Percentiles rank a stretch among this genome's conserved stretches.
Evolutionary conservation across 2,113 vertebrate genomes (phyloP).

Genomic region (Phrynosoma blainvillii): DNA sequence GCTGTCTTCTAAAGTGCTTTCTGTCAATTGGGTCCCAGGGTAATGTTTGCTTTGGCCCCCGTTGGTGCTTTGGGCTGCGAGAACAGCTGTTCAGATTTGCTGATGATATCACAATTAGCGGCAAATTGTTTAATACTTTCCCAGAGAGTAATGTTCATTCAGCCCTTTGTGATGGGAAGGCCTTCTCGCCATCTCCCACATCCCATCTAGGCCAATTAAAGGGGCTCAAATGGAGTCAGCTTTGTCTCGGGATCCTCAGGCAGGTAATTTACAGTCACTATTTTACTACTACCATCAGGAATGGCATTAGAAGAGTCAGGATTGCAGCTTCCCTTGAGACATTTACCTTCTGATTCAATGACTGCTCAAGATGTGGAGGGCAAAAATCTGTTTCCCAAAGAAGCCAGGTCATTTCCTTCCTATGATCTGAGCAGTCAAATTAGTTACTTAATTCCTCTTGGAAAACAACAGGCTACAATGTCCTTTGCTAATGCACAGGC

Average conservation of each 20-base stretch:
- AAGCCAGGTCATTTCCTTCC: not conserved
- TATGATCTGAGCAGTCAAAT: not conserved
- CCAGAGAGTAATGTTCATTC: not conserved
- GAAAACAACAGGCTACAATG: not conserved
- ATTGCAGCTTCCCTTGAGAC: not conserved
- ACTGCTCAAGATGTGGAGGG: slow-evolving; percentile 9
- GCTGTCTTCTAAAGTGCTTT: slow-evolving; percentile 47
- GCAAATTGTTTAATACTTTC: slow-evolving; percentile 67
- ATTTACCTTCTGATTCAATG: not conserved
- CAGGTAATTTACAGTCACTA: slow-evolving; percentile 1
- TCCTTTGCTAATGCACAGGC: not conserved
- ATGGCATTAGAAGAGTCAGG: not conserved
- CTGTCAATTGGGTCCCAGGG: slow-evolving; percentile 31
- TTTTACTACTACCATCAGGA: slow-evolving; percentile 17
- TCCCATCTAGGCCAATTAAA: fast-evolving
- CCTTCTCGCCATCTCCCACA: not conserved
- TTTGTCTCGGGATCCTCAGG: not conserved
- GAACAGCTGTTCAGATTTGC: slow-evolving; percentile 62
- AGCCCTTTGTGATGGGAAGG: not conserved
- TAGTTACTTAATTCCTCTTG: not conserved
- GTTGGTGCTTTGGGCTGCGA: slow-evolving; percentile 22
- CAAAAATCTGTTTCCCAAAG: not conserved
- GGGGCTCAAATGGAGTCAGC: not conserved
- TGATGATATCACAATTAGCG: slow-evolving; percentile 61
- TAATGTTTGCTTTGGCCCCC: slow-evolving; percentile 64